Percentiles rank a stretch among this genome's conserved stretches.
These are phyloP conservation scores for Trachelus troglodyta DNA, from an alignment of 2,888 invertebrate genomes.

Conservation along the genomic window DNA sequence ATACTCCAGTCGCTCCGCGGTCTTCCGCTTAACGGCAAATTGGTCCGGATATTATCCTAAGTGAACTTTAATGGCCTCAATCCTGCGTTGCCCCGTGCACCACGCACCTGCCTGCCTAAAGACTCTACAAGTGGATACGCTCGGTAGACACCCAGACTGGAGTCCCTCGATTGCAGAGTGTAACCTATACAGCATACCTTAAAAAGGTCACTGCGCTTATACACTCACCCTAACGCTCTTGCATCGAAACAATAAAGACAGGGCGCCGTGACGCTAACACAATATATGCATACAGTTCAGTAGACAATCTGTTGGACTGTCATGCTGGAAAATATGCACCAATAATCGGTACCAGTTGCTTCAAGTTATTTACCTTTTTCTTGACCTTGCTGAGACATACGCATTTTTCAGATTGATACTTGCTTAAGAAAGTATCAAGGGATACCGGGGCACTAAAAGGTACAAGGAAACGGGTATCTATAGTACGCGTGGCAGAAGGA, in stretches of 20 bases:
- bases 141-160: not conserved
- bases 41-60: conserved; percentile 57
- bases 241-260: not conserved
- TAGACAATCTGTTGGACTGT: not conserved
- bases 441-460: not conserved
- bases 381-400: not conserved
- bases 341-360: not conserved
- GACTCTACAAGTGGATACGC: conserved; percentile 36
- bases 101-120: conserved; percentile 35
- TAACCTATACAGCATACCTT: not conserved
- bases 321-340: not conserved
- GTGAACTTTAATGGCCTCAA: conserved; percentile 60
- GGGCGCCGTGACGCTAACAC: not conserved
- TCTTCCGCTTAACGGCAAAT: conserved; percentile 42
- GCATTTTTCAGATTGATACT: not conserved
- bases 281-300: not conserved
- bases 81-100: conserved; percentile 15
- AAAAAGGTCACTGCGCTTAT: not conserved
- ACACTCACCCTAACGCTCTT: not conserved
- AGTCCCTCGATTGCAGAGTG: not conserved
- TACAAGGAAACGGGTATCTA: not conserved
- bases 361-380: not conserved
- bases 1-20: not conserved
- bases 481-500: not conserved
- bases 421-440: not conserved